These are phyloP conservation scores for Aplysina aerophoba DNA, from an alignment of 37 sponge, comb jelly and placozoan genomes.

Conservation along the genomic window DNA sequence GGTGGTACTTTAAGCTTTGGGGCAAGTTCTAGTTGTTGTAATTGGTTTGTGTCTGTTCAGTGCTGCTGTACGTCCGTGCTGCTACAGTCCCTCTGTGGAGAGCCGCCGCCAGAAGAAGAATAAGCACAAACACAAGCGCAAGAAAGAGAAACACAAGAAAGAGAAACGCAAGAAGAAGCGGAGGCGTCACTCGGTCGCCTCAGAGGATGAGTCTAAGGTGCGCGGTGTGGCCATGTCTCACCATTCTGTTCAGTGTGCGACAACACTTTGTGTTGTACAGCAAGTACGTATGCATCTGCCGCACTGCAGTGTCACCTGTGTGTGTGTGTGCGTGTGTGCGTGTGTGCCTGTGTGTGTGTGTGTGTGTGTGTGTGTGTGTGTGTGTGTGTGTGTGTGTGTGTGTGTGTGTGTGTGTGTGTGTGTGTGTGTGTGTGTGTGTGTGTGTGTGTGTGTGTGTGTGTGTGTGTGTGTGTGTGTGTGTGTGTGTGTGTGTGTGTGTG, in stretches of 20 bases:
- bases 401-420: slow-evolving; percentile 19
- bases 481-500: neutral
- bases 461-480: no score
- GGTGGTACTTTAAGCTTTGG: no score
- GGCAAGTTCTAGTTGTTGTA: no score
- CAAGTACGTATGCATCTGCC: no score
- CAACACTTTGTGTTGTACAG: no score
- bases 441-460: no score
- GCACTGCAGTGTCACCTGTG: slow-evolving; percentile 70
- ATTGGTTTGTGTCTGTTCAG: no score
- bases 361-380: neutral
- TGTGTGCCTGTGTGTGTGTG: slow-evolving; percentile 12
- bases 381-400: slow-evolving; percentile 17
- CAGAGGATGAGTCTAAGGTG: slow-evolving; percentile 19
- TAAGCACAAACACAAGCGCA: slow-evolving; percentile 83
- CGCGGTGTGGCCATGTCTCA: neutral
- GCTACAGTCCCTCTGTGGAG: no score
- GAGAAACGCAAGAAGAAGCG: slow-evolving; percentile 51
- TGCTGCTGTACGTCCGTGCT: no score
- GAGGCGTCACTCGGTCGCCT: slow-evolving; percentile 26
- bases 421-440: no score
- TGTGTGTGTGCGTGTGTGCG: slow-evolving; percentile 7
- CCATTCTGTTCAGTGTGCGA: neutral
- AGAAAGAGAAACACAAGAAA: slow-evolving; percentile 79
- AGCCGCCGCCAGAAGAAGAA: slow-evolving; percentile 47